Percentiles rank a stretch among this genome's conserved stretches.
These are phyloP conservation scores for Neoniphon sammara DNA, from an alignment of 2,797 vertebrate genomes.

Conservation along the genomic window DNA sequence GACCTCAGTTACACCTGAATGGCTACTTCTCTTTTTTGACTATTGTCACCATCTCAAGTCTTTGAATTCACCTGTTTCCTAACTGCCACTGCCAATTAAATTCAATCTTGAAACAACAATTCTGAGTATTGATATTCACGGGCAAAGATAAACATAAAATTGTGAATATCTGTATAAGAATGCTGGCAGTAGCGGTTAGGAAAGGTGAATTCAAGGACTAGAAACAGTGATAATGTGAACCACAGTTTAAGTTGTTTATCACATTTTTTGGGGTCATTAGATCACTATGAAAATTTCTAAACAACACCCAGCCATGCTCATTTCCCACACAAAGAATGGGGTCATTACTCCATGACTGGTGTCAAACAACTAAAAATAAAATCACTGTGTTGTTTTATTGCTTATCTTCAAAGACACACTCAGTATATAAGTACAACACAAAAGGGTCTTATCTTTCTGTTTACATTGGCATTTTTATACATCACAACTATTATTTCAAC, in stretches of 20 bases:
- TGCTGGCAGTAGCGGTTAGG: slow-evolving; percentile 18
- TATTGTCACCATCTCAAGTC: slow-evolving; percentile 59
- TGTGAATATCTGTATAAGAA: slow-evolving; percentile 41
- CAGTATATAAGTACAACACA: slow-evolving; percentile 73
- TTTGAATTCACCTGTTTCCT: slow-evolving; percentile 69
- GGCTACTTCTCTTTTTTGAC: slow-evolving; percentile 52
- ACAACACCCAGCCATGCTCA: slow-evolving; percentile 53
- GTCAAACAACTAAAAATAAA: slow-evolving; percentile 69
- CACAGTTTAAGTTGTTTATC: slow-evolving; percentile 32
- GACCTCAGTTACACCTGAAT: slow-evolving; percentile 73
- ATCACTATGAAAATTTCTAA: slow-evolving; percentile 37
- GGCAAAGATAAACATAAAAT: slow-evolving; percentile 16
- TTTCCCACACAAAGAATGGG: slow-evolving; percentile 69
- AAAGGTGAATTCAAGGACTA: slow-evolving; percentile 11
- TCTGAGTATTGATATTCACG: slow-evolving; percentile 30
- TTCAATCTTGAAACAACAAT: slow-evolving; percentile 50
- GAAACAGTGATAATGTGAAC: slow-evolving; percentile 9
- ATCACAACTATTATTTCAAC: slow-evolving; percentile 45
- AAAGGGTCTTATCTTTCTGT: slow-evolving; percentile 71
- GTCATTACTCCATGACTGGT: slow-evolving; percentile 63
- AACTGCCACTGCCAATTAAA: slow-evolving; percentile 45
- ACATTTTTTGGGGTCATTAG: slow-evolving; percentile 43
- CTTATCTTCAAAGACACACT: slow-evolving; percentile 86
- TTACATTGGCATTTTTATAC: slow-evolving; percentile 46
- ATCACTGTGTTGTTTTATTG: slow-evolving; percentile 68